Evolutionary conservation across 2,888 invertebrate genomes (phyloP).

Genomic region (Sympetrum striolatum): DNA sequence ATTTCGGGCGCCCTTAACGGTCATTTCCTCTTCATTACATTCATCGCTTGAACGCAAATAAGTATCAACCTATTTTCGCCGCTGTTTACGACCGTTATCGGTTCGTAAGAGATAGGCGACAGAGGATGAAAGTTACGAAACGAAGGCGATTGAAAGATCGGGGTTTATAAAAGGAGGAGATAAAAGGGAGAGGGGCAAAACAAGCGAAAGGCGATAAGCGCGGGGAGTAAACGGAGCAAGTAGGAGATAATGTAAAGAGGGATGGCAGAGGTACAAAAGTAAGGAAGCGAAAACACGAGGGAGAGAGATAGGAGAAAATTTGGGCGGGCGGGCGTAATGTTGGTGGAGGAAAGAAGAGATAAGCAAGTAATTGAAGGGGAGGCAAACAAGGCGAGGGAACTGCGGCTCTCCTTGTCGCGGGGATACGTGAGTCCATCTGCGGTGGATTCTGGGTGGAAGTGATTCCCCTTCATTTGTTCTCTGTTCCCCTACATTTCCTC

Average conservation of each 20-base stretch:
- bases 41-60: too few relatives aligned
- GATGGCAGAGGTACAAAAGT: neutral
- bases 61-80: too few relatives aligned
- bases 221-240: neutral
- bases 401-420: too few relatives aligned
- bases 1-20: too few relatives aligned
- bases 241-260: neutral
- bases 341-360: neutral
- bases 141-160: neutral
- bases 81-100: too few relatives aligned
- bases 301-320: neutral
- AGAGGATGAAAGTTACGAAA: neutral
- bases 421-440: too few relatives aligned
- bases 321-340: neutral
- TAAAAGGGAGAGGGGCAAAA: neutral
- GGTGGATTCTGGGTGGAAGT: too few relatives aligned
- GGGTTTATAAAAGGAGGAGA: neutral
- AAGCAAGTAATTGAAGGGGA: neutral
- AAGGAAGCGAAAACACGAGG: neutral
- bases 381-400: neutral
- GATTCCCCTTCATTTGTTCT: too few relatives aligned
- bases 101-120: neutral
- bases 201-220: neutral
- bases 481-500: too few relatives aligned
- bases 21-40: too few relatives aligned